Evolutionary conservation across 2,888 invertebrate genomes (phyloP), one percentile per base, ranked within the genome.

Genomic region (Strigamia transsilvanica): DNA sequence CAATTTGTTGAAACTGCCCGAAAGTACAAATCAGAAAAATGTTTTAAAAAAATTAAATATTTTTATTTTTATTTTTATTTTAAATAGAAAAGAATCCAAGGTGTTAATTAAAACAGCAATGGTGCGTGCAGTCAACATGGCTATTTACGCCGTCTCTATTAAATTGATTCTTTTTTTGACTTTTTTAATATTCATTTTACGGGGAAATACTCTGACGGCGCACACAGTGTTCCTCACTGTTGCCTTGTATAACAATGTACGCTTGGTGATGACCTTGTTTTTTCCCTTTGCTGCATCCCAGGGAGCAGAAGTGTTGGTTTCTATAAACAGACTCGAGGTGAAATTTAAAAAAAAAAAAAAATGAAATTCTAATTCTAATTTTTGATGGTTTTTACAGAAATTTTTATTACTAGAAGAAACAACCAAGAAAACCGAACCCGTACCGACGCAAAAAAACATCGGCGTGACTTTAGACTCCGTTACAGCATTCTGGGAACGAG

Each of bases 211-310:
- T 4, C 89, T 96, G 84, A 92, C 93, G 0, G 93, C 95, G 0
- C 93, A 93, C 84, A 87, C 91, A 87, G 85, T 95, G 18, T 97
- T 96, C 88, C 94, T 96, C 83, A 91, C 96, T 79, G 93, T 95
- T n/a, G 93, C 96, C 10, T 93, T 96, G 87, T 97, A 95, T 89
- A 95, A 94, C 86, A 93, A 95, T 82, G 89, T 97, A 83, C 91
- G 95, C 42, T 92, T 94, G 85, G 93, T 94, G 13, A 93, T 97
- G 92, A 95, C 94, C 0, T 93, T 96, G n/a, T 94, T 94, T 88
- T 94, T 97, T 85, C 97, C 98, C 0, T 93, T 93, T 85, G 93
- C 94, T 78, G 92, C 96, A 84, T 92, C 93, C 3, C 93, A 93
- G 89, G 90, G 93, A 51, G 93, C 94, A 0, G 96, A 96, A 89